These are phyloP conservation scores for Chaetorhynchus papuensis DNA, from an alignment of 2,113 vertebrate genomes.

Conservation along the genomic window DNA sequence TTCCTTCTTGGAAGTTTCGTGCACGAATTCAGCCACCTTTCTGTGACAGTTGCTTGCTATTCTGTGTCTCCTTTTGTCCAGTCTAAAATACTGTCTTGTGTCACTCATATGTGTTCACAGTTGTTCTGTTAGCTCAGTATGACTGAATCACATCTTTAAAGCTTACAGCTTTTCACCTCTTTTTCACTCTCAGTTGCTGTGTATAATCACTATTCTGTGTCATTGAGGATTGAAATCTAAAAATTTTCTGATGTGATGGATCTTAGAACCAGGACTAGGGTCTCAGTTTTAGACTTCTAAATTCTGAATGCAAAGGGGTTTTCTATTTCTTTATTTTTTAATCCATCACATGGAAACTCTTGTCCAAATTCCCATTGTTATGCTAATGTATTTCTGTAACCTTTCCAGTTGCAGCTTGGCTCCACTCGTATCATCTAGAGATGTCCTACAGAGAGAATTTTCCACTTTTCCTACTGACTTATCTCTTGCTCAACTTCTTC, in stretches of 20 bases:
- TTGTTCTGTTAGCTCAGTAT: not conserved
- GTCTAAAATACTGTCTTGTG: not conserved
- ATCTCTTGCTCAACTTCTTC: not conserved
- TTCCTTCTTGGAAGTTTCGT: not conserved
- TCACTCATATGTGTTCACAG: not conserved
- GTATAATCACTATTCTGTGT: not conserved
- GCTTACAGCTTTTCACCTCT: not conserved
- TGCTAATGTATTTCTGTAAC: fast-evolving
- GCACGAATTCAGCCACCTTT: not conserved
- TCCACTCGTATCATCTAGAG: not conserved
- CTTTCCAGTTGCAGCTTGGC: not conserved
- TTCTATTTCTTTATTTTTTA: not conserved
- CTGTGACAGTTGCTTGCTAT: not conserved
- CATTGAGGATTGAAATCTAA: not conserved
- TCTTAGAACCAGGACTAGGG: not conserved
- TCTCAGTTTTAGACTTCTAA: not conserved
- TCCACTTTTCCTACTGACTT: not conserved
- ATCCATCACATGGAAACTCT: not conserved
- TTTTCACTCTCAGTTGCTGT: not conserved
- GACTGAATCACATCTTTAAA: not conserved
- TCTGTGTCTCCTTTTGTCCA: not conserved
- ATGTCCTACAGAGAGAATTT: not conserved
- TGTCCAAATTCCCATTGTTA: not conserved
- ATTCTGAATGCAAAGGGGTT: not conserved
- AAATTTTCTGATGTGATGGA: not conserved